Conservation (phyloP, 2,888 invertebrate species). For the Arenicola marina region DNA sequence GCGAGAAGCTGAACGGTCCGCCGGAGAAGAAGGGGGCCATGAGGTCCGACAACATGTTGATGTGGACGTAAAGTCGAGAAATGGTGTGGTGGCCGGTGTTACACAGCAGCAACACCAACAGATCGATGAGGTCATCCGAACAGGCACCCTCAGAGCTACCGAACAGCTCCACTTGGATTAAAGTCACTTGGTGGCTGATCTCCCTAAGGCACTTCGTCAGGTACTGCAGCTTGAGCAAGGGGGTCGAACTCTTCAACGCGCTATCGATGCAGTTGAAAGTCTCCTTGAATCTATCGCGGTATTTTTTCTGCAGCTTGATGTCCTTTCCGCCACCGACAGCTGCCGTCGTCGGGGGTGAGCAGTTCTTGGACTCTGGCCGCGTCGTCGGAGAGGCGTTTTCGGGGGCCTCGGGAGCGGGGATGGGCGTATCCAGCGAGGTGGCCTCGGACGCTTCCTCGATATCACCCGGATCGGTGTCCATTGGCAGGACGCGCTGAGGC, state of each 20-base stretch:
- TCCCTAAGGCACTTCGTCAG: constrained; percentile 28
- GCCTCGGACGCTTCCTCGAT: too few relatives aligned
- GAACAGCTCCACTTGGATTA: constrained; percentile 11
- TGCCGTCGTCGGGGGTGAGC: too few relatives aligned
- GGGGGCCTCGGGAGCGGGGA: too few relatives aligned
- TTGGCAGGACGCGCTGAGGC: background rate
- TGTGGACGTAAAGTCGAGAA: constrained; percentile 40
- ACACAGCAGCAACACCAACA: constrained; percentile 43
- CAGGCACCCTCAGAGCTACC: constrained; percentile 10
- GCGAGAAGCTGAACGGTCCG: constrained; percentile 46
- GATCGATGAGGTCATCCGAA: constrained; percentile 31
- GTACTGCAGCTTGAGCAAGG: constrained; percentile 27
- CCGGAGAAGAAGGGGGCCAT: constrained; percentile 46
- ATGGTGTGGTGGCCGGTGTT: constrained; percentile 5
- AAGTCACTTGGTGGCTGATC: constrained; percentile 18
- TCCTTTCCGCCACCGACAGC: too few relatives aligned
- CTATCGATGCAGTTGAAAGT: constrained; percentile 15
- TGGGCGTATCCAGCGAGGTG: too few relatives aligned
- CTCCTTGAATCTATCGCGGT: constrained; percentile 13
- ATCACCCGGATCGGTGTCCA: too few relatives aligned
- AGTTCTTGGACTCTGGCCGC: too few relatives aligned
- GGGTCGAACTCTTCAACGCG: constrained; percentile 14
- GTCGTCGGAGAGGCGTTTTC: too few relatives aligned
- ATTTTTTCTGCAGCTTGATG: constrained; percentile 6
- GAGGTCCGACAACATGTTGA: constrained; percentile 43